Conservation (phyloP, 1,140 invertebrate species). For the Chlorops oryzae region DNA sequence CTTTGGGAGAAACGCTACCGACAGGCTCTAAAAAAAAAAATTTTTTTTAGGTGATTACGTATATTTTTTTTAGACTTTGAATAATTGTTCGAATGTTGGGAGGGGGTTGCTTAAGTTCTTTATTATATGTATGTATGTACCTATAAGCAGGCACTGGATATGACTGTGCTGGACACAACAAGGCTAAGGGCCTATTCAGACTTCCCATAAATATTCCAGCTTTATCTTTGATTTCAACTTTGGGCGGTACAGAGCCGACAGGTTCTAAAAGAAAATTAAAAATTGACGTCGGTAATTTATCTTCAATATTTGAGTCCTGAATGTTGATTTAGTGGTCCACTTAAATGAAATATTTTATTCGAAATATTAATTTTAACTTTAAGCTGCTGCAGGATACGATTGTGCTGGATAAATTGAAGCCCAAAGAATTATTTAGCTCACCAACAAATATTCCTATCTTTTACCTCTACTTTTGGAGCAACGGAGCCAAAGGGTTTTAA, state of each 20-base stretch:
- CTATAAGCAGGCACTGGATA: conserved; percentile 59
- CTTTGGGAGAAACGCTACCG: conserved; percentile 66
- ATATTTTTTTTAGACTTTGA: too few relatives aligned
- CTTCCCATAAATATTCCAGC: conserved; percentile 33
- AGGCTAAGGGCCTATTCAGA: conserved; percentile 48
- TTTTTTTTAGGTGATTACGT: neutral
- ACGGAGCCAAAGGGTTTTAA: conserved; percentile 65
- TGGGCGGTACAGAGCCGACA: conserved; percentile 61
- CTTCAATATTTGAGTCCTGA: neutral
- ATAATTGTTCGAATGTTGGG: too few relatives aligned
- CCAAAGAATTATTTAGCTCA: conserved; percentile 61
- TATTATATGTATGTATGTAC: conserved; percentile 50
- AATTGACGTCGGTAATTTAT: neutral
- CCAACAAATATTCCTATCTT: conserved; percentile 6
- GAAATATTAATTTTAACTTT: conserved; percentile 47
- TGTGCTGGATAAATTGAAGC: conserved; percentile 57
- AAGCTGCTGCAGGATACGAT: conserved; percentile 56
- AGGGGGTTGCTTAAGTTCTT: too few relatives aligned
- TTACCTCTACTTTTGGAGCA: conserved; percentile 53
- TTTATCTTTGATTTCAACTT: conserved; percentile 54
- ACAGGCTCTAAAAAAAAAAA: conserved; percentile 59
- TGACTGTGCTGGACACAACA: conserved; percentile 57
- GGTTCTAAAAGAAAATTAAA: too few relatives aligned
- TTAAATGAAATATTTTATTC: neutral
- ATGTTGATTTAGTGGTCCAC: neutral